Evolutionary conservation across 2,888 invertebrate genomes (phyloP), one percentile per base, ranked within the genome.

Genomic region (Vesta saturnalis): DNA sequence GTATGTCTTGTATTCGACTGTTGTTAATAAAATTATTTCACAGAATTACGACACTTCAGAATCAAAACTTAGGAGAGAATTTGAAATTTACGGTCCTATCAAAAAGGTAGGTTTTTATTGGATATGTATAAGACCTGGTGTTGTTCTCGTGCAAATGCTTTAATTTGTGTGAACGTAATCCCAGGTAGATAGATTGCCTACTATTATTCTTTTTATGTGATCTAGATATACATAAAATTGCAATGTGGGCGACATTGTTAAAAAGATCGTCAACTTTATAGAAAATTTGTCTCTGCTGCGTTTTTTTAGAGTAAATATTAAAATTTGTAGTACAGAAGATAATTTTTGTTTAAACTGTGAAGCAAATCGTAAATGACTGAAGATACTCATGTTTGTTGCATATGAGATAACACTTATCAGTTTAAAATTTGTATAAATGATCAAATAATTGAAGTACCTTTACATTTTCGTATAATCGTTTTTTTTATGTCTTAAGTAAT

Each of bases 31-130:
- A 69, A 46, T 62, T 35, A 8, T 55, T 74, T 77, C 89, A 89
- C 87, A 96, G 96, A 99, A 99, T 84, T 99, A 97, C 86, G 99
- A 99, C 85, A 97, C 99, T 0, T 98, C 99, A 0, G 99, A 99
- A 84, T 97, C 97, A 0, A 99, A 99, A 82, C 86, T 99, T 15
- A 86, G 97, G 67, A 90, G 99, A 85, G 99, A 99, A 83, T 99
- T 99, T 86, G 99, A 99, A 87, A 93, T 95, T 18, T 99, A 97
- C 84, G 99, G 99, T 14, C 90, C 96, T 8, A 97, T 99, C 74
- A 97, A 96, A 89, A 98, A 97, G 89, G 96, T 63, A 63, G 18
- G 46, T 16, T 10, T 4, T 10, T 23, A 30, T 14, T 5, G 14
- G 3, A 15, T 0, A 1, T 1, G 14, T 73, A 19, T 22, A 47